Conservation (phyloP, 2,113 vertebrate genomes). For the Clupea harengus region DNA sequence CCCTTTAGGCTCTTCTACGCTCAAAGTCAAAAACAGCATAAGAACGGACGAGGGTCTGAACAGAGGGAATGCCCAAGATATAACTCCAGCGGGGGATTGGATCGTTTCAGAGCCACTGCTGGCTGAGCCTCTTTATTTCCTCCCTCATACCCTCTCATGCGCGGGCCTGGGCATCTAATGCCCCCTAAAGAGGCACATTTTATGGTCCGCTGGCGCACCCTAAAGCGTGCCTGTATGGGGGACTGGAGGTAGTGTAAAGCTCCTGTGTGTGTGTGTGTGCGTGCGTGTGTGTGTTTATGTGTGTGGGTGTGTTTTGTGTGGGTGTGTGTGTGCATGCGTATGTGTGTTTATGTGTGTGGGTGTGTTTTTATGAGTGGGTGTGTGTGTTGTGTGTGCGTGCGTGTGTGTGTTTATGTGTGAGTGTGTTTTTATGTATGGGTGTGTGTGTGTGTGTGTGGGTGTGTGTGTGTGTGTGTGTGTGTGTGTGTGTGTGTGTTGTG, state of each 20-base stretch:
- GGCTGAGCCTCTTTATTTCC: not conserved
- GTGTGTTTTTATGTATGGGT: no score
- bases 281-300: no score
- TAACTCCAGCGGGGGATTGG: not conserved
- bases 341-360: no score
- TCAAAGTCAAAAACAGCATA: not conserved
- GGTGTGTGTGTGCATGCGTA: no score
- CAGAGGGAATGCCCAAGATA: not conserved
- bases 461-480: no score
- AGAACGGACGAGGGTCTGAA: not conserved
- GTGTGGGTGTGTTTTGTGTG: no score
- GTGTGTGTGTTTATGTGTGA: no score
- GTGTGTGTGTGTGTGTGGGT: no score
- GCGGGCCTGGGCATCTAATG: not conserved
- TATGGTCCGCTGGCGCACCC: constrained; percentile 27
- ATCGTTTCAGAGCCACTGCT: not conserved
- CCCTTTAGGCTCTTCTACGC: not conserved
- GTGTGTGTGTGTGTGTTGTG: no score
- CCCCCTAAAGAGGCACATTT: constrained; percentile 50
- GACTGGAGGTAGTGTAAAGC: not conserved
- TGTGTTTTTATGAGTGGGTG: no score
- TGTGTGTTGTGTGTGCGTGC: no score
- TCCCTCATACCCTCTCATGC: constrained; percentile 16
- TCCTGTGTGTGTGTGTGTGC: no score
- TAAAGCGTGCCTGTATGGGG: constrained; percentile 25